phyloP scores from a whole-genome alignment of 2,888 invertebrate species.

The Metopia argyrocephala region DNA sequence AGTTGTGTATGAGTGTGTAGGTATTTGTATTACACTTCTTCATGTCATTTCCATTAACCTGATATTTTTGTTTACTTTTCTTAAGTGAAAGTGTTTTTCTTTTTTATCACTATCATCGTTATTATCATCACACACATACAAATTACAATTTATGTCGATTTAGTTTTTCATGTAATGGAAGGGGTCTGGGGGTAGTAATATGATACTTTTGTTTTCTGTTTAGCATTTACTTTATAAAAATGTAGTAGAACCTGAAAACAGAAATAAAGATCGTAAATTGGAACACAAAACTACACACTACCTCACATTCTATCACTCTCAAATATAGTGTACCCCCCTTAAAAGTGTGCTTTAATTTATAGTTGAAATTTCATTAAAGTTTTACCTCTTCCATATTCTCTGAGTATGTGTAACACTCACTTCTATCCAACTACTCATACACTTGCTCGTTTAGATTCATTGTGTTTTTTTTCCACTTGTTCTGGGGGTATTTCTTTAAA shows the following conservation, averaged over 20 bases:
- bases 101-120: constrained; percentile 18
- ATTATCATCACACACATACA: constrained; percentile 38
- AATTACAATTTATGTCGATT: constrained; percentile 44
- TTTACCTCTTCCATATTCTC: constrained; percentile 46
- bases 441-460: not conserved
- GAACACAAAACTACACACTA: constrained; percentile 12
- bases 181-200: constrained; percentile 68
- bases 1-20: constrained; percentile 4
- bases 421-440: not conserved
- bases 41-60: constrained; percentile 77
- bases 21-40: constrained; percentile 44
- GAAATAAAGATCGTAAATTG: constrained; percentile 50
- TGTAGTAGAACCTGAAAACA: constrained; percentile 69
- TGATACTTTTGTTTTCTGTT: constrained; percentile 69
- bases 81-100: constrained; percentile 65
- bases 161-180: constrained; percentile 13
- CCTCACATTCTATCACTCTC: constrained; percentile 51
- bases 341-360: constrained; percentile 4
- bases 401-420: not conserved
- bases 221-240: constrained; percentile 64
- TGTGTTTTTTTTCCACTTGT: not conserved
- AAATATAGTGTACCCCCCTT: constrained; percentile 27
- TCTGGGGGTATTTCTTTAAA: not conserved
- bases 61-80: constrained; percentile 76
- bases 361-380: constrained; percentile 41